These are phyloP conservation scores for Podarcis muralis DNA, from an alignment of 2,113 vertebrate species.

Conservation along the genomic window DNA sequence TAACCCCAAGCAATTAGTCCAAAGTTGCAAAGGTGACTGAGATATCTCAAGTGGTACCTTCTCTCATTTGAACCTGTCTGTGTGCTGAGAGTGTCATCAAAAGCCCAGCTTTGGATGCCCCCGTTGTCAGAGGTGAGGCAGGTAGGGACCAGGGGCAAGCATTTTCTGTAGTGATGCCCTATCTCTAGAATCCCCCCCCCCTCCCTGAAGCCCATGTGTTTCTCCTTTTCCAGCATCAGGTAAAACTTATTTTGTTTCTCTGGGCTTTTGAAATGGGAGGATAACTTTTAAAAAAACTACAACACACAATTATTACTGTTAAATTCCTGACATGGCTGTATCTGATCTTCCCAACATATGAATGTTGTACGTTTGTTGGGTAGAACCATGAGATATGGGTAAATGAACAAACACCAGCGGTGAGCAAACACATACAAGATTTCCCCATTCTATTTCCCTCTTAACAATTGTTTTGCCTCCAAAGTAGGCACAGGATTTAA, in stretches of 20 bases:
- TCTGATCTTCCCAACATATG: neutral
- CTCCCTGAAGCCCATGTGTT: too few relatives aligned
- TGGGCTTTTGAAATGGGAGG: neutral
- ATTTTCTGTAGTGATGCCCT: neutral
- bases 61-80: too few relatives aligned
- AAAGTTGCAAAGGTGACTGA: neutral
- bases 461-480: neutral
- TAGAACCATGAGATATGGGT: neutral
- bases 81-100: neutral
- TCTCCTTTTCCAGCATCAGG: neutral
- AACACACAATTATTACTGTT: neutral
- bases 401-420: neutral
- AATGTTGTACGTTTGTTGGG: neutral
- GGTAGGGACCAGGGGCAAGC: neutral
- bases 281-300: neutral
- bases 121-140: neutral
- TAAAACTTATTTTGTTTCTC: neutral
- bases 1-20: neutral
- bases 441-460: neutral
- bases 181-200: neutral
- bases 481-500: neutral
- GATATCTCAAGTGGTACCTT: neutral
- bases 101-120: neutral
- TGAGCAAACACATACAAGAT: neutral
- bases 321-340: neutral